A percentile compares a stretch with the other conserved stretches of the same genome.
Evolutionary conservation across 2,797 vertebrate genomes (phyloP).

Genomic region (Fundulus diaphanus): DNA sequence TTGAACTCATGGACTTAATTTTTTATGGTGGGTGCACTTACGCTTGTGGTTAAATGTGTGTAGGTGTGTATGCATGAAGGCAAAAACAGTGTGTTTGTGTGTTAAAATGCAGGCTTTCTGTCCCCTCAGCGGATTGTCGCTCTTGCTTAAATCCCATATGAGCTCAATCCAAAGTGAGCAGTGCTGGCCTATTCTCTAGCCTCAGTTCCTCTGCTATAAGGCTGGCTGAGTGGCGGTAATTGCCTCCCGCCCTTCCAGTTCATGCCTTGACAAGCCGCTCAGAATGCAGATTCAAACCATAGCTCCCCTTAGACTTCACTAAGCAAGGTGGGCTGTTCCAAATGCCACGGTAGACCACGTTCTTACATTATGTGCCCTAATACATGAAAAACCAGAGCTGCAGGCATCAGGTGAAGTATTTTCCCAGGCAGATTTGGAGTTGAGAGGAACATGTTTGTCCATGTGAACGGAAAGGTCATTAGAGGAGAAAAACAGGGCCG

Average conservation of each 20-base stretch:
- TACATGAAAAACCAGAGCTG: conserved; percentile 27
- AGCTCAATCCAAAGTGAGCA: conserved; percentile 67
- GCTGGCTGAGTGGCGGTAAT: conserved; percentile 76
- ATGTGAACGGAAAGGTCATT: conserved; percentile 76
- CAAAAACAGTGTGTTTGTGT: conserved; percentile 16
- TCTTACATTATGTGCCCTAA: conserved; percentile 31
- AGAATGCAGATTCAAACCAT: conserved; percentile 50
- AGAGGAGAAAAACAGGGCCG: conserved; percentile 66
- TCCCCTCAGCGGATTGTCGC: conserved; percentile 54
- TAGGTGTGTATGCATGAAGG: conserved; percentile 13
- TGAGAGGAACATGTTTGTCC: conserved; percentile 62
- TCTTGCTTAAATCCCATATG: conserved; percentile 60
- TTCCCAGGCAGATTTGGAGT: conserved; percentile 43
- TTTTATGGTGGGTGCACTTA: conserved; percentile 9
- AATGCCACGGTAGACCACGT: conserved; percentile 17
- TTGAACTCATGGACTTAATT: conserved; percentile 12
- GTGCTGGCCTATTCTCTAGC: conserved; percentile 60
- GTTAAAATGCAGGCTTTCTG: conserved; percentile 44
- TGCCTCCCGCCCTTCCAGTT: conserved; percentile 68
- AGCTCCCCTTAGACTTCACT: conserved; percentile 39
- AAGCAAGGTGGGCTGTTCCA: conserved; percentile 42
- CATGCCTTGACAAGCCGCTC: conserved; percentile 54
- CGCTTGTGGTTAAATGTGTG: conserved; percentile 11
- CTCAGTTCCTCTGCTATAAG: conserved; percentile 70
- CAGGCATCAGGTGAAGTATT: conserved; percentile 44